Base-by-base conservation (phyloP, 2,888 invertebrate genomes). In the Lepidochitona cinerea region DNA sequence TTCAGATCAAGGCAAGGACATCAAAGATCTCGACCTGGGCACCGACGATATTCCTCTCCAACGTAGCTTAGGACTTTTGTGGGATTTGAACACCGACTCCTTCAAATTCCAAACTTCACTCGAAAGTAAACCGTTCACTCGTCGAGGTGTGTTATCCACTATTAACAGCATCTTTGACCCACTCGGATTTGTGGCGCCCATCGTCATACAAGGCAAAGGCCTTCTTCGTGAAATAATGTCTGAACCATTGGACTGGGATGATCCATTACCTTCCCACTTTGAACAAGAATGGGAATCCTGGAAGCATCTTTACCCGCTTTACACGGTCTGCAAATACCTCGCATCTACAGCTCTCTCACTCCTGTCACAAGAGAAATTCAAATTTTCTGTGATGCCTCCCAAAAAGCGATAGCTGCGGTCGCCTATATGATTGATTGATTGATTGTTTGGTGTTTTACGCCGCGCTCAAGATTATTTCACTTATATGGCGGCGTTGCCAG, bases 151-250 rank as follows among this genome's bases (percentile, higher is more conserved):
- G 0, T 52, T 80, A 1, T 81, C 78, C 4, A 70, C 71, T 0
- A 54, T 81, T 9, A 81, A 78, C 66, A 76, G 79, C 36, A 29
- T 81, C 0, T 80, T 71, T 72, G 79, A 82, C 65, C 82, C 80
- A 1, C 36, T 78, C n/a, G 80, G 81, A 41, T 79, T 81, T 67
- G 68, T 75, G 9, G 72, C 79, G 9, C 81, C 81, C n/a, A 68
- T 79, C 0, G 49, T 49, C n/a, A 49, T 49, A n/a, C 7, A 18
- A 49, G 80, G 79, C 18, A 83, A 81, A 53, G 26, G 77, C 14
- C 68, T 83, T 7, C 70, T 83, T 0, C 49, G 79, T 68, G 75
- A 77, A 5, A 29, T 81, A 7, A 72, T 79, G 32, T 37, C 72
- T 18, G 35, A 65, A 23, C 75, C 70, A 12, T 23, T 9, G 1